Base-by-base conservation (phyloP, 2,888 invertebrate species). In the Syrphus vitripennis region DNA sequence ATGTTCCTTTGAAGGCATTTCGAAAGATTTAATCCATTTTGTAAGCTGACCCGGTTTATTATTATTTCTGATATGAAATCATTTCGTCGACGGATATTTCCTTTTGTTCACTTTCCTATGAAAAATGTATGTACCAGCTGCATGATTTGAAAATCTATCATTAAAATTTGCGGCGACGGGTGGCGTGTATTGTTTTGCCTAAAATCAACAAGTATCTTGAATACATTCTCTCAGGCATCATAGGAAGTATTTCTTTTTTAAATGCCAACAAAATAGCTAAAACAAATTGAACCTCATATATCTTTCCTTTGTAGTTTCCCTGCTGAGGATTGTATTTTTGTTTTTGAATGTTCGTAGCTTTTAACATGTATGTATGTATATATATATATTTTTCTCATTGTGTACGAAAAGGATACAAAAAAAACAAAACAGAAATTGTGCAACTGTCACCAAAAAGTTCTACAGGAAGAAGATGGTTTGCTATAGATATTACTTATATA, bases 401-500 rank as follows among this genome's bases (percentile, higher is more conserved):
- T 6, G 6, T 9, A 24, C 12, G n/a, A 34, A 29, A 31, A 50
- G 14, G 12, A 37, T 24, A 12, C 29, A 53, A 12, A 16, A n/a
- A 24, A 50, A 12, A 16, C n/a, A 65, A 77, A 82, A 71, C 63
- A 57, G 48, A 71, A 48, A 65, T 50, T 65, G 40, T 67, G 65
- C 40, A 63, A 48, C 67, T 67, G 67, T 71, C 57, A 76, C 37
- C 55, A 65, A 50, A 63, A 63, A 59, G 31, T 40, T 57, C 48
- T 19, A 71, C 57, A 65, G 78, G 42, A 77, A 77, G 24, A 65
- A 72, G 59, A 72, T 77, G 59, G 40, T 26, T 31, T 40, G 53
- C n/a, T 59, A 59, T 34, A 48, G 65, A 71, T 65, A 82, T 71
- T 76, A 77, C 65, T 76, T 75, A 57, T 37, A 34, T 9, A n/a